Conservation (phyloP, 2,113 vertebrate species). For the Atlantisia rogersi region DNA sequence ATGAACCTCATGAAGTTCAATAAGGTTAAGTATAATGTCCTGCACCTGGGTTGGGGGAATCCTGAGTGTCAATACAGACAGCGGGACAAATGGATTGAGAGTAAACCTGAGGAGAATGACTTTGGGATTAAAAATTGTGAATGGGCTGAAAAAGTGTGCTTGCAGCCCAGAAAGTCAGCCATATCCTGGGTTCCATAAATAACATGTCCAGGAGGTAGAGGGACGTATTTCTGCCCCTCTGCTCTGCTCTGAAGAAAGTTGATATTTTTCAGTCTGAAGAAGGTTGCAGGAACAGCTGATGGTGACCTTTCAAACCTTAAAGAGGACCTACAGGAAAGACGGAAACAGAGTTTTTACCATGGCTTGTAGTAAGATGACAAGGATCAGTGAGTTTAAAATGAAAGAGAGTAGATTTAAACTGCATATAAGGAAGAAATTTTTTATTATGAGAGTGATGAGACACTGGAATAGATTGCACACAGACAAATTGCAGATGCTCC, state of each 20-base stretch:
- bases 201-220: accelerated
- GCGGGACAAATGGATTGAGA: background rate
- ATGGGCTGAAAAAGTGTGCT: accelerated
- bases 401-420: background rate
- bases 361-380: background rate
- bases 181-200: background rate
- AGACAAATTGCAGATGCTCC: no score
- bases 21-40: background rate
- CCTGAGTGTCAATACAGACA: background rate
- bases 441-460: no score
- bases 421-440: no score
- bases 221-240: background rate
- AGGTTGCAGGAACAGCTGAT: background rate
- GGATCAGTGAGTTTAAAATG: background rate
- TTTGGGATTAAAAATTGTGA: background rate
- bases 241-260: background rate
- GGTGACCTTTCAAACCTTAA: background rate
- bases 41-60: accelerated
- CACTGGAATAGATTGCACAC: no score
- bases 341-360: background rate
- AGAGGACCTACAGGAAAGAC: background rate
- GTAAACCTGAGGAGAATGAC: background rate
- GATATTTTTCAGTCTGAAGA: background rate
- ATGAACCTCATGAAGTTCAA: background rate
- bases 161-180: accelerated